Conservation (phyloP, 2,888 invertebrate species). For the Drosophila atripex region DNA sequence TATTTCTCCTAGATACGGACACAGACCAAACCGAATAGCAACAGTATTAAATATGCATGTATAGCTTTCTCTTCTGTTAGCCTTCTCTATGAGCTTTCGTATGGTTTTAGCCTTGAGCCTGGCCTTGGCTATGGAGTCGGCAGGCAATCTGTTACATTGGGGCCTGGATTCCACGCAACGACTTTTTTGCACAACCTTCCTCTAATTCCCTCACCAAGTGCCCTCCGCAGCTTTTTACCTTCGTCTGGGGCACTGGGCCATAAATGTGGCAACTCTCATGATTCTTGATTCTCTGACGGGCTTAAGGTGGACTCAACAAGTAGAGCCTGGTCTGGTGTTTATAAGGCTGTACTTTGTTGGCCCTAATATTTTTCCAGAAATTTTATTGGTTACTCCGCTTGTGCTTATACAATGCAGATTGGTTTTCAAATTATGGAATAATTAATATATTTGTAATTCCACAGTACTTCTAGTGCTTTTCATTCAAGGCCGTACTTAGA, state of each 20-base stretch:
- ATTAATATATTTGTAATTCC: background rate
- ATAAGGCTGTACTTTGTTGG: too few relatives aligned
- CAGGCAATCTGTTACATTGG: slow-evolving; percentile 66
- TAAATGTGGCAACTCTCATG: slow-evolving; percentile 4
- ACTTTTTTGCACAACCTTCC: background rate
- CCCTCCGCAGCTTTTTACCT: slow-evolving; percentile 55
- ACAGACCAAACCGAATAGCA: slow-evolving; percentile 64
- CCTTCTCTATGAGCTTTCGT: slow-evolving; percentile 47
- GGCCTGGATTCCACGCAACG: slow-evolving; percentile 56
- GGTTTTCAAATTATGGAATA: background rate
- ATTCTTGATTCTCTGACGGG: background rate
- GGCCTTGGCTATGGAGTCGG: slow-evolving; percentile 17
- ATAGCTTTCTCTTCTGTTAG: background rate
- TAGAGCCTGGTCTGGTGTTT: background rate
- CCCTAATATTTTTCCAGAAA: background rate
- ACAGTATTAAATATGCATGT: slow-evolving; percentile 67
- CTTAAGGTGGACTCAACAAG: slow-evolving; percentile 53
- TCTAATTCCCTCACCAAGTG: slow-evolving; percentile 8
- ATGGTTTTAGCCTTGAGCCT: slow-evolving; percentile 31
- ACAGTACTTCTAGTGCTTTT: background rate
- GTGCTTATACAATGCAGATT: background rate
- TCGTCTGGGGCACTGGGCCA: slow-evolving; percentile 21
- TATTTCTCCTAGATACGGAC: slow-evolving; percentile 9
- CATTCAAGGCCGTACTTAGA: background rate
- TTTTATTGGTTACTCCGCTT: background rate